A percentile compares a stretch with the other conserved stretches of the same genome.
Evolutionary conservation across 2,888 invertebrate genomes (phyloP).

Genomic region (Archips crataeganus): DNA sequence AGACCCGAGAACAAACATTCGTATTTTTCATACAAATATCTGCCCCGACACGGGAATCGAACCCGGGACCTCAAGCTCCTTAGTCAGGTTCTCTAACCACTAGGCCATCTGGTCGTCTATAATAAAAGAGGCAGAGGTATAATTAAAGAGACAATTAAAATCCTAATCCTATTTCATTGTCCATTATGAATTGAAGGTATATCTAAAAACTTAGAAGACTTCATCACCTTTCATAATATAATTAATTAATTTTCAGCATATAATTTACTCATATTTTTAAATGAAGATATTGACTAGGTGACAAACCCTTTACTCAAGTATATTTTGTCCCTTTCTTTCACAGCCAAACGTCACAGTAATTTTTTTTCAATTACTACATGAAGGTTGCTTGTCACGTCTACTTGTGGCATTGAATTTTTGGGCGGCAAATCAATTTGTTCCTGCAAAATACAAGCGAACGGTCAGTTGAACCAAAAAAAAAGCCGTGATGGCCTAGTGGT

Average conservation of each 20-base stretch:
- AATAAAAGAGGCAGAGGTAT: too few relatives aligned
- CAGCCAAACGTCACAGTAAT: background rate
- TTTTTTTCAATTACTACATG: background rate
- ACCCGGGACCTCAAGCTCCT: too few relatives aligned
- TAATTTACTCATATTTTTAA: background rate
- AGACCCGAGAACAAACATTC: too few relatives aligned
- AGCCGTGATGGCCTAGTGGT: too few relatives aligned
- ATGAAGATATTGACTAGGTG: background rate
- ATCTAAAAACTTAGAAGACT: background rate
- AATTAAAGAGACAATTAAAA: too few relatives aligned
- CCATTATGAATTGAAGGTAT: background rate
- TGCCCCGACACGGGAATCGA: too few relatives aligned
- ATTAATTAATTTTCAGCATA: too few relatives aligned
- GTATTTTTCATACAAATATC: too few relatives aligned
- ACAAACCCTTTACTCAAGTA: background rate
- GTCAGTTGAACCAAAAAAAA: too few relatives aligned
- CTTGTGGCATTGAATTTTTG: slow-evolving; percentile 1
- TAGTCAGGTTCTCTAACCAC: too few relatives aligned
- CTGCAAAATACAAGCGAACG: background rate
- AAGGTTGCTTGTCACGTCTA: background rate
- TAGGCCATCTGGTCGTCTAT: too few relatives aligned
- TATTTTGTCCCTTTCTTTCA: background rate
- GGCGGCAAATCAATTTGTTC: background rate
- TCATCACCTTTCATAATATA: too few relatives aligned
- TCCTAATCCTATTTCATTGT: background rate